These are phyloP conservation scores for Trichomalopsis sarcophagae DNA, from an alignment of 1,140 invertebrate genomes.

Conservation along the genomic window DNA sequence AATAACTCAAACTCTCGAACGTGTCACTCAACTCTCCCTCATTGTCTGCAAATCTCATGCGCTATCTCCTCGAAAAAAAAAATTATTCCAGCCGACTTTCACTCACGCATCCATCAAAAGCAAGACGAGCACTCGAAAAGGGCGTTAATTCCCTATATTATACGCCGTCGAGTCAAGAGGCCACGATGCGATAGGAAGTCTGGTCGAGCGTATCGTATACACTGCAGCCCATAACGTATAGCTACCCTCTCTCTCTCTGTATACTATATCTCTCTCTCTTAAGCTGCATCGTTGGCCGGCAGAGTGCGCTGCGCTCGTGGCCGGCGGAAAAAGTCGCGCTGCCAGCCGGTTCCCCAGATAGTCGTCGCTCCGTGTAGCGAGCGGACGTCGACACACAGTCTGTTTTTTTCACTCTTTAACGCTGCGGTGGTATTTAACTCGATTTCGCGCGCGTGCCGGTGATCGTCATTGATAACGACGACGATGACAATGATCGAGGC, in stretches of 20 bases:
- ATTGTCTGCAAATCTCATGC: too few relatives aligned
- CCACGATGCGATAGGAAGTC: conserved; percentile 55
- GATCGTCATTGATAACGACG: too few relatives aligned
- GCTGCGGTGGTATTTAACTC: conserved; percentile 12
- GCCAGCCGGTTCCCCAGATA: conserved; percentile 62
- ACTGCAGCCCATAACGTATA: not conserved
- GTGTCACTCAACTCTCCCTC: too few relatives aligned
- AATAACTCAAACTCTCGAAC: not conserved
- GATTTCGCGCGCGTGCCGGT: not conserved
- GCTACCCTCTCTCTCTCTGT: not conserved
- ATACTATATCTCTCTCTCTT: not conserved
- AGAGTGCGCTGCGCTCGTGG: conserved; percentile 60
- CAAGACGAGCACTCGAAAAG: not conserved
- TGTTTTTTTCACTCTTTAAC: not conserved
- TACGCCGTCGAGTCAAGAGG: not conserved
- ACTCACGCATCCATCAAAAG: not conserved
- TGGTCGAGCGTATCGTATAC: conserved; percentile 60
- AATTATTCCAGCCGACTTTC: not conserved
- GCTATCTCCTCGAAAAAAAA: not conserved
- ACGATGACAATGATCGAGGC: too few relatives aligned
- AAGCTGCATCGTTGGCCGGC: conserved; percentile 42
- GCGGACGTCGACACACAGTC: conserved; percentile 57
- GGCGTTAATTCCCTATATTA: not conserved
- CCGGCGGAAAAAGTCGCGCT: not conserved
- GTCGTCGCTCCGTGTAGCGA: conserved; percentile 66